Evolutionary conservation across 1,140 invertebrate genomes (phyloP).

Genomic region (Drosophila malerkotliana): DNA sequence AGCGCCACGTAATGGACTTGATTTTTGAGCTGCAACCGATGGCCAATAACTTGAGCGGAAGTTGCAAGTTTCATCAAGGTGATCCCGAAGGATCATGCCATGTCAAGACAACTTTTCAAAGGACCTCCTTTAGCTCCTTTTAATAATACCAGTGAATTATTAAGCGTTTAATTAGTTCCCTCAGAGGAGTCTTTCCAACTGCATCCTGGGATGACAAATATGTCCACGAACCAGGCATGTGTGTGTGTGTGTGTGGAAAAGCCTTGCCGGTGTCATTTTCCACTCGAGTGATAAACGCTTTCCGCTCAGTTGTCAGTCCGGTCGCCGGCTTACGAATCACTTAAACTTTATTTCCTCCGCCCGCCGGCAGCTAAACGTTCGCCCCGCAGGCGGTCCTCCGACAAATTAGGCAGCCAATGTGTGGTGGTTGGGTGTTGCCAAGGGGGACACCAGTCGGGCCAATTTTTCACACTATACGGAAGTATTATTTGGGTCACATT

Average conservation of each 20-base stretch:
- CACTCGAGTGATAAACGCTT: conserved; percentile 45
- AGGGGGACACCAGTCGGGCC: conserved; percentile 26
- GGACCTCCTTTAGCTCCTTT: neutral
- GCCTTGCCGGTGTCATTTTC: conserved; percentile 32
- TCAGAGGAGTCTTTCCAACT: neutral
- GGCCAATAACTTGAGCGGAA: neutral
- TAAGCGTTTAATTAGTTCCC: neutral
- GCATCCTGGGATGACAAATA: neutral
- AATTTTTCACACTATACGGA: conserved; percentile 80
- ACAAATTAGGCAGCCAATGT: conserved; percentile 66
- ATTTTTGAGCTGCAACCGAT: conserved; percentile 1
- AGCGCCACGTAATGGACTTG: conserved; percentile 27
- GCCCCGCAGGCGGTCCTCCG: conserved; percentile 28
- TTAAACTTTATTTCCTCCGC: conserved; percentile 30
- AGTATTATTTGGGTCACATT: conserved; percentile 82
- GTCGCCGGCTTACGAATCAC: conserved; percentile 41
- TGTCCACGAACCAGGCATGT: neutral
- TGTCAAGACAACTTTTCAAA: neutral
- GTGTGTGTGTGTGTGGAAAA: neutral
- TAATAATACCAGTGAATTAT: too few species aligned
- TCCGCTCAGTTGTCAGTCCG: conserved; percentile 31
- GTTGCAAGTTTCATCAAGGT: conserved; percentile 1
- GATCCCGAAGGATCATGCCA: neutral
- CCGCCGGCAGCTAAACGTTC: conserved; percentile 34
- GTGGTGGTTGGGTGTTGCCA: neutral